Base-by-base conservation (phyloP, 1,140 invertebrate species). In the Prorops nasuta region DNA sequence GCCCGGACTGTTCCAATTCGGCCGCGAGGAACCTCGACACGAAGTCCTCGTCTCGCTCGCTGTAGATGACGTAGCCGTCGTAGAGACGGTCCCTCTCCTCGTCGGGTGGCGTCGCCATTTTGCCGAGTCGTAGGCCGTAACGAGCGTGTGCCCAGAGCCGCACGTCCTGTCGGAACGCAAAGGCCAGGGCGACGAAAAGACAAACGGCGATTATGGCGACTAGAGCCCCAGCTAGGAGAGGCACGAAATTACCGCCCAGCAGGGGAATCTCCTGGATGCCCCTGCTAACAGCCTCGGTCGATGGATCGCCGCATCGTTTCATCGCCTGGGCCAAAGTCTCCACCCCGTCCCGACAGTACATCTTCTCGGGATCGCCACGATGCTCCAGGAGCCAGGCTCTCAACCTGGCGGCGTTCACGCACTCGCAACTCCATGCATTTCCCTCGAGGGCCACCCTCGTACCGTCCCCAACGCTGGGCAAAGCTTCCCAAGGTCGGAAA, bases 401-500 rank as follows among this genome's bases (percentile, higher is more conserved):
- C 53, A 91, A 86, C 59, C 87, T 82, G 2, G 83, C 82, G 43
- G 92, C 76, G 65, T 92, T 94, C 39, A 82, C 78, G 77, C 94
- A 96, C 55, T 95, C 90, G 72, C 94, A 96, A 49, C 88, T 90
- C 92, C 92, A 96, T 14, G 88, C 85, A 76, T 96, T 96, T 17
- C 87, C 84, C 31, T 88, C 84, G 31, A 96, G 76, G 18, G 85
- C 85, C 49, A 95, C 84, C 56, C 86, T 72, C 52, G 86, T 44
- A 81, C 83, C 63, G 87, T 80, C 71, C 83, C 87, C 44, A 80
- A 79, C 88, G 85, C 55, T 84, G 63, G 53, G 81, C 69, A 73
- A 88, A 67, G 82, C 88, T 79, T 90, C 89, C 86, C 72, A 89
- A 74, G 77, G 86, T 66, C 74, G 70, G 64, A 94, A 94, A 49